Evolutionary conservation across 2,113 vertebrate genomes (phyloP), one percentile per base, ranked within the genome.

Genomic region (Corythoichthys intestinalis): DNA sequence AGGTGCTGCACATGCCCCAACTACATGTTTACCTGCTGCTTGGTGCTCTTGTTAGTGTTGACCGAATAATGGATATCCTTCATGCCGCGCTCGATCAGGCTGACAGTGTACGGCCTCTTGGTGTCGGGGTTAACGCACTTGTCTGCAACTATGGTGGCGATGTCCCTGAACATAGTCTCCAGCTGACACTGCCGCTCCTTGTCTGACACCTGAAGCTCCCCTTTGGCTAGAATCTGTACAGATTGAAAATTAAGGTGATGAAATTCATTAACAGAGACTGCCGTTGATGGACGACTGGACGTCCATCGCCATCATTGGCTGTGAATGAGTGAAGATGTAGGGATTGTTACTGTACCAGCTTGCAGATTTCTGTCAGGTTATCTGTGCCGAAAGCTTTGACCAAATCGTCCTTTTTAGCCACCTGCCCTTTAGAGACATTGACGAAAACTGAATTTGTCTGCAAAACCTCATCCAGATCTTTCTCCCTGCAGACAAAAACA

Each of bases 31-130:
- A 96, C 97, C 94, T 99, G 97, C 85, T 98, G 96, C 71, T 99
- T 99, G 0, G 96, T 94, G 85, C 94, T 96, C 86, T 95, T 97
- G 86, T 93, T 93, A 37, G 95, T 83, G 70, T 96, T 98, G 63
- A 99, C 94, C 0, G 96, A 99, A 85, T 96, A 98, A 87, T 98
- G 97, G 67, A 98, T 95, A 70, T 99, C 97, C 85, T 96, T 98
- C 97, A 98, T 99, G 34, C 95, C 96, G 77, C 94, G 89, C 65
- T 98, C 97, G 0, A 99, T 98, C 0, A 98, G 93, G 74, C 73
- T 95, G 14, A 98, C 96, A 0, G 97, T 97, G 61, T 99, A 99
- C 0, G 96, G 97, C 64, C 97, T 93, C 82, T 96, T 98, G 3
- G 96, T 98, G 71, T 97, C 95, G 0, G 97, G 97, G 82, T 98